Conservation (phyloP, 2,888 invertebrate genomes). For the Didymodactylos carnosus region DNA sequence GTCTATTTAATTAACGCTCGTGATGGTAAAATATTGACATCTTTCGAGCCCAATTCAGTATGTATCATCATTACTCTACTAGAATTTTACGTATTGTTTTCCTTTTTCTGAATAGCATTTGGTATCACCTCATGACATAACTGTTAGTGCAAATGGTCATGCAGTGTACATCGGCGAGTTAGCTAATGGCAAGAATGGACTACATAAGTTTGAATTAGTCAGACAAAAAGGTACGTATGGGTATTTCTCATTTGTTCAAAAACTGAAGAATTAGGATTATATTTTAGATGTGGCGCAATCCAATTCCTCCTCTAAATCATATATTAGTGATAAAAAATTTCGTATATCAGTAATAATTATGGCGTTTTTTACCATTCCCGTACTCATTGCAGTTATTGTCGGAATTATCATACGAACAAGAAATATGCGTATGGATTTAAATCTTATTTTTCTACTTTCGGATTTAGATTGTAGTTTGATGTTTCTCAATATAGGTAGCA, state of each 20-base stretch:
- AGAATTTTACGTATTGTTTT: not conserved
- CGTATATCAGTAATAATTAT: conserved; percentile 32
- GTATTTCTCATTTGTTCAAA: too few species aligned
- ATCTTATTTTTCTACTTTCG: not conserved
- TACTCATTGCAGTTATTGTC: conserved; percentile 29
- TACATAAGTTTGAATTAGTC: conserved; percentile 2
- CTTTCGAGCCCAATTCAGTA: conserved; percentile 5
- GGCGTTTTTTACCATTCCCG: conserved; percentile 30
- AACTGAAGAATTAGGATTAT: too few species aligned
- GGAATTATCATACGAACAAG: conserved; percentile 28
- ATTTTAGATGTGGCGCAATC: too few species aligned
- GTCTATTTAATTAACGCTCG: conserved; percentile 2
- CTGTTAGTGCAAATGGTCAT: conserved; percentile 48
- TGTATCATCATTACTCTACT: not conserved
- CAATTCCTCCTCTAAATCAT: too few species aligned
- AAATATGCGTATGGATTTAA: not conserved
- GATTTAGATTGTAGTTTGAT: not conserved
- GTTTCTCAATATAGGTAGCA: not conserved
- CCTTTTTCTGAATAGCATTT: conserved; percentile 39
- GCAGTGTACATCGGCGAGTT: conserved; percentile 59
- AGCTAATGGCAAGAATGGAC: conserved; percentile 23
- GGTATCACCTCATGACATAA: conserved; percentile 58
- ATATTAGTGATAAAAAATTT: conserved; percentile 17
- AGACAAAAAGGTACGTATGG: not conserved
- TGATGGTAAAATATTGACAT: conserved; percentile 1